Conservation (phyloP, 2,888 invertebrate genomes). For the Coenonympha glycerion region DNA sequence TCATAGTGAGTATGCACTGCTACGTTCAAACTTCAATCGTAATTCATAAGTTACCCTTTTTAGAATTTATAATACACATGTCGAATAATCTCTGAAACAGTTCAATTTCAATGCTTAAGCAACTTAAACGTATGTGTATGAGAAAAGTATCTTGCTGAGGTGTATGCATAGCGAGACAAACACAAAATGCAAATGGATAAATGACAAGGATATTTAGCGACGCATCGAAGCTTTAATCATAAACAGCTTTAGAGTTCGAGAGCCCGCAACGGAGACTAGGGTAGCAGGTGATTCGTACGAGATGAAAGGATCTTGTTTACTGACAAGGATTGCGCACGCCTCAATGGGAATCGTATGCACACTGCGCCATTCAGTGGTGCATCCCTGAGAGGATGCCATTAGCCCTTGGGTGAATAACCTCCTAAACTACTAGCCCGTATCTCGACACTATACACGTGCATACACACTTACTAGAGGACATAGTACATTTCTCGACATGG, state of each 20-base stretch:
- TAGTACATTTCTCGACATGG: neutral
- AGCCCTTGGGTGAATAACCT: slow-evolving; percentile 43
- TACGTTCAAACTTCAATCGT: no score
- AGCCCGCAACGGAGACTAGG: slow-evolving; percentile 51
- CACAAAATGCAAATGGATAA: no score
- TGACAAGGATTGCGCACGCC: slow-evolving; percentile 51
- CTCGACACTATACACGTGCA: neutral
- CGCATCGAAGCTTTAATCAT: neutral
- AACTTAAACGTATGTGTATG: no score
- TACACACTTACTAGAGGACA: neutral
- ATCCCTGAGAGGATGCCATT: slow-evolving; percentile 53
- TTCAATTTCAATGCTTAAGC: no score
- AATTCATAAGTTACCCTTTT: no score
- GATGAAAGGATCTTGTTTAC: slow-evolving; percentile 56
- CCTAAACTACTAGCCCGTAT: slow-evolving; percentile 16
- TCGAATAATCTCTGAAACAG: neutral
- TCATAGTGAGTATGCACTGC: no score
- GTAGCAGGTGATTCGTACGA: slow-evolving; percentile 61
- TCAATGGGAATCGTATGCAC: slow-evolving; percentile 52
- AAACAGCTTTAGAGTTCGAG: slow-evolving; percentile 17
- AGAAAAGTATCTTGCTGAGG: no score
- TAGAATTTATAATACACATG: no score
- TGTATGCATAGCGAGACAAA: no score
- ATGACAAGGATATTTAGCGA: neutral
- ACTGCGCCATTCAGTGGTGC: slow-evolving; percentile 62